Evolutionary conservation across 2,113 vertebrate species (phyloP).

Genomic region (Alosa alosa): DNA sequence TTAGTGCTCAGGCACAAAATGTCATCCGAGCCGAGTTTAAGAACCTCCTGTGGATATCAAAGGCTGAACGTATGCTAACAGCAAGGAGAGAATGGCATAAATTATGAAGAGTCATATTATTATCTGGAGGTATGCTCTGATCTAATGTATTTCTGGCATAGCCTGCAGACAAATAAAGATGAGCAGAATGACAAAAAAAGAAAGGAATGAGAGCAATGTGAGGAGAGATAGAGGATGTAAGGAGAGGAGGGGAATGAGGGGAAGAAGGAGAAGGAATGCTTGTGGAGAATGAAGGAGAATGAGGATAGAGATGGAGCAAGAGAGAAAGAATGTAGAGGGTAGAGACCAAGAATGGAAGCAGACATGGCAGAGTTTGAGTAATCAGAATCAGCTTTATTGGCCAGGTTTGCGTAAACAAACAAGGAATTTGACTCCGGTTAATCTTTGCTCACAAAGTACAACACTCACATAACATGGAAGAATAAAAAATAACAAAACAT

Average conservation of each 20-base stretch:
- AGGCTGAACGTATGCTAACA: background rate
- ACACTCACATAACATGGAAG: too few relatives aligned
- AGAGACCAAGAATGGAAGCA: background rate
- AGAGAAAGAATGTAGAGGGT: background rate
- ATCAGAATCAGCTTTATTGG: too few relatives aligned
- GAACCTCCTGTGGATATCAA: conserved; percentile 3
- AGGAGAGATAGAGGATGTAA: background rate
- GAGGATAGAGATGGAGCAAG: background rate
- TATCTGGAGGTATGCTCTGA: background rate
- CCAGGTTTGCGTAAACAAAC: too few relatives aligned
- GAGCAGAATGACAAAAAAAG: background rate
- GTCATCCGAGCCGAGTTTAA: background rate
- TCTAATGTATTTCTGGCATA: background rate
- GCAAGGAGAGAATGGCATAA: background rate
- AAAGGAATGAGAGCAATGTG: background rate
- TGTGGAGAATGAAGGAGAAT: background rate
- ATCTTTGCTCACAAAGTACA: too few relatives aligned
- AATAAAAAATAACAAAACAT: too few relatives aligned
- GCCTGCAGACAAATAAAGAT: background rate
- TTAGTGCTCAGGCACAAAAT: too few relatives aligned
- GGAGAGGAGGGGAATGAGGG: background rate
- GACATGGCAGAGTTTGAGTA: too few relatives aligned
- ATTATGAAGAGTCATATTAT: background rate
- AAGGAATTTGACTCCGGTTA: too few relatives aligned
- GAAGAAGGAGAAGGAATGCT: background rate